Base-by-base conservation (phyloP, 2,888 invertebrate species). In the Heliconius ismenius region DNA sequence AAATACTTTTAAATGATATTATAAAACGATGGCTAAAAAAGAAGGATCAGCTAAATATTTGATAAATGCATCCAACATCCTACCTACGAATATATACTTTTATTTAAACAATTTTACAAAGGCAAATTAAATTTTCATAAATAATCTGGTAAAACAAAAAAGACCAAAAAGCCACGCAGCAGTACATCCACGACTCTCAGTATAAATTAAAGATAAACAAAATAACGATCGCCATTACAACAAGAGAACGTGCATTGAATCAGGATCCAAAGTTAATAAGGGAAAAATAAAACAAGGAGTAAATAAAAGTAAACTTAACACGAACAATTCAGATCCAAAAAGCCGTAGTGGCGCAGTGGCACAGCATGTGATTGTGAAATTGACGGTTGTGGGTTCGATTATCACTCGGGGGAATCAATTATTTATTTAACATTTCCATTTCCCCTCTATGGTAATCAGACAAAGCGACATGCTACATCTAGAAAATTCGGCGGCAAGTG, bases 301-400 rank as follows among this genome's bases (percentile, higher is more conserved):
- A 84, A 81, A 84, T 75, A 79, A 83, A 82, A 83, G 80, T 78
- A 82, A 83, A 86, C 87, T 88, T 87, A 87, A 87, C 81, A 80
- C 81, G 83, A 87, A 90, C 90, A 90, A 88, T 86, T 91, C 85
- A 86, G 79, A 75, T 81, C 81, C 83, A 83, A 84, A 39, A 83
- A 87, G 11, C 21, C n/a, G 3, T n/a, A n/a, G n/a, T 9, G 58
- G 58, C 3, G 58, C 58, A 58, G 58, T n/a, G 58, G n/a, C 21
- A 21, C n/a, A n/a, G 58, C 10, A 4, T 58, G 58, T n/a, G 21
- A n/a, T 58, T 58, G 11, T 58, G n/a, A 58, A n/a, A 10, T 21
- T n/a, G 10, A n/a, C n/a, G n/a, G 58, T 58, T n/a, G 58, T n/a
- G 11, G n/a, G 10, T 58, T 58, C 58, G 58, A 58, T 10, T 7